Percentiles rank a stretch among this genome's conserved stretches.
These are phyloP conservation scores for Indicator indicator DNA, from an alignment of 2,113 vertebrate species.

Conservation along the genomic window DNA sequence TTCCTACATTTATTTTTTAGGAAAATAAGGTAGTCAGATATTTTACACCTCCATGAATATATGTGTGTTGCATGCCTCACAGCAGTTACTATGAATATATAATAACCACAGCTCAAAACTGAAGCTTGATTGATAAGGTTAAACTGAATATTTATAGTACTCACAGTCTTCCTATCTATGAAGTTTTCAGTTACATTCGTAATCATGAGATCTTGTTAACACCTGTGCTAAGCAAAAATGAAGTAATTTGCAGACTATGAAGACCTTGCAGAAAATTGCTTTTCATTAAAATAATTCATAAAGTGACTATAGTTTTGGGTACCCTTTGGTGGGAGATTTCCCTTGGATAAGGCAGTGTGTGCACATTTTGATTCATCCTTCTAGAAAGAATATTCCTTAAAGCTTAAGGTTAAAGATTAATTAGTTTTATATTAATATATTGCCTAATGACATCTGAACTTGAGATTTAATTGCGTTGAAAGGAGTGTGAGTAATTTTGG, in stretches of 20 bases:
- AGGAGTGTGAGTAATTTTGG: no score
- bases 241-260: background rate
- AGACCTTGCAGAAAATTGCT: no score
- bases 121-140: background rate
- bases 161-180: background rate
- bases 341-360: no score
- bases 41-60: background rate
- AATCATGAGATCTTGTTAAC: background rate
- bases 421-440: no score
- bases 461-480: no score
- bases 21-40: background rate
- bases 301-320: no score
- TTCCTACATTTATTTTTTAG: background rate
- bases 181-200: background rate
- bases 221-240: background rate
- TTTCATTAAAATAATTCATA: no score
- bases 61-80: background rate
- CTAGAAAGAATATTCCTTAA: no score
- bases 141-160: background rate
- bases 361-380: no score
- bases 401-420: no score
- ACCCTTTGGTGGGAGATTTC: no score
- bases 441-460: no score
- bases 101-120: background rate
- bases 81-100: background rate